phyloP scores from a whole-genome alignment of 2,113 vertebrate genomes.

The Heterochromis multidens region DNA sequence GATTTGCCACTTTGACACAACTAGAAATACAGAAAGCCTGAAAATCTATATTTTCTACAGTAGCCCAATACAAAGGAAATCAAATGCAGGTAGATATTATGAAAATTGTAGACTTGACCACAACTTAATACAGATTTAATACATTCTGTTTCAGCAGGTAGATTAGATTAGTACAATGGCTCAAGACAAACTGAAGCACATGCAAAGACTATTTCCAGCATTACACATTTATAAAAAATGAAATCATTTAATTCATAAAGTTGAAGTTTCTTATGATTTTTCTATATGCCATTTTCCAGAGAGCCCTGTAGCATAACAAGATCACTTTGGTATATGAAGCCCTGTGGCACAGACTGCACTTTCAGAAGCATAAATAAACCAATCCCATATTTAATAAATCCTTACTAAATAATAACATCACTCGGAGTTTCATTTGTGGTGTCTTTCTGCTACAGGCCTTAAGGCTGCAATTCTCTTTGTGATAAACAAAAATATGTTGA shows the following conservation, averaged over 20 bases:
- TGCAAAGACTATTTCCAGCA: background rate
- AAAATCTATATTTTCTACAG: background rate
- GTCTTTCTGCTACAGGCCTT: background rate
- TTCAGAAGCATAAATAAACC: background rate
- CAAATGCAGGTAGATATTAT: constrained; percentile 21
- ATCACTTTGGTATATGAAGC: background rate
- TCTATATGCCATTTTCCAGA: background rate
- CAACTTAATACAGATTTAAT: background rate
- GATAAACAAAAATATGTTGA: background rate
- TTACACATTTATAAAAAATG: background rate
- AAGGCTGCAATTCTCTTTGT: background rate
- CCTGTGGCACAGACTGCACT: background rate
- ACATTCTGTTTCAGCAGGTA: background rate
- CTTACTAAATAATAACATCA: background rate
- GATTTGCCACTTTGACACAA: background rate
- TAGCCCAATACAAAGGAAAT: constrained; percentile 11
- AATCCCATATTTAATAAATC: background rate
- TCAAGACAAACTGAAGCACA: background rate
- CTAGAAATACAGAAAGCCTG: background rate
- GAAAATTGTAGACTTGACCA: too few species aligned
- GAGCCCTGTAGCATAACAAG: background rate
- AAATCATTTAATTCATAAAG: background rate
- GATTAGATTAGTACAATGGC: background rate
- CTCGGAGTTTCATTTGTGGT: background rate
- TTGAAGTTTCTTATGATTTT: background rate